Base-by-base conservation (phyloP, 92 coral and sea anemone species). In the Plumapathes pennacea region DNA sequence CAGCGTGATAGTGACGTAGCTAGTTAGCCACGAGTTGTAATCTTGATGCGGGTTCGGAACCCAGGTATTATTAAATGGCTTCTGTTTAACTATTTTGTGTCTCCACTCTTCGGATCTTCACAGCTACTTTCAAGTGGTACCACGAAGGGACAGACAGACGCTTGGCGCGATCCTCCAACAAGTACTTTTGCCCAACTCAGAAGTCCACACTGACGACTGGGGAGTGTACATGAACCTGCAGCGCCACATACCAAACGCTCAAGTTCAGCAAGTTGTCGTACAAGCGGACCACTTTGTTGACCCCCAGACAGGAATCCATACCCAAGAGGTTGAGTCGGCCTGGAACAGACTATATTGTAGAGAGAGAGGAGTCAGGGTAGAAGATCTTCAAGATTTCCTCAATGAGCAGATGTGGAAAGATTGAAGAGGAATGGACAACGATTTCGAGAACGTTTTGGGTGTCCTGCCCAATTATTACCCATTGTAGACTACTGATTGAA, bases 111-210 rank as follows among this genome's bases (percentile, higher is more conserved):
- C n/a, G n/a, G n/a, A n/a, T n/a, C n/a, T n/a, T n/a, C n/a, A n/a
- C n/a, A n/a, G 77, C 3, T 57, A 69, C 25, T 57, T 44, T 17
- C 49, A 69, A 17, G 57, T 69, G 5, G 77, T 56, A 36, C 45
- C 9, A 22, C 42, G 38, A 14, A 5, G 55, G 41, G 64, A 67
- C 29, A 36, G 33, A 11, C 54, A 32, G 2, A 57, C 76, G 0
- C 59, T 69, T 12, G 17, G 28, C 15, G 66, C 51, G 25, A 55
- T 69, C 1, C n/a, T 55, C 6, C 37, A 34, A 4, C n/a, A 40
- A 18, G 28, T 43, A 6, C 60, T 52, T 39, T 11, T 24, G 13
- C 60, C 60, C 9, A 39, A 39, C 11, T 24, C 38, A 0, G 60
- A 23, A 23, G 40, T 52, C 17, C 60, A 52, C 29, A 52, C 60